A percentile compares a stretch with the other conserved stretches of the same genome.
These are phyloP conservation scores for Aradophagus sp. DNA, from an alignment of 1,140 invertebrate species.

Conservation along the genomic window DNA sequence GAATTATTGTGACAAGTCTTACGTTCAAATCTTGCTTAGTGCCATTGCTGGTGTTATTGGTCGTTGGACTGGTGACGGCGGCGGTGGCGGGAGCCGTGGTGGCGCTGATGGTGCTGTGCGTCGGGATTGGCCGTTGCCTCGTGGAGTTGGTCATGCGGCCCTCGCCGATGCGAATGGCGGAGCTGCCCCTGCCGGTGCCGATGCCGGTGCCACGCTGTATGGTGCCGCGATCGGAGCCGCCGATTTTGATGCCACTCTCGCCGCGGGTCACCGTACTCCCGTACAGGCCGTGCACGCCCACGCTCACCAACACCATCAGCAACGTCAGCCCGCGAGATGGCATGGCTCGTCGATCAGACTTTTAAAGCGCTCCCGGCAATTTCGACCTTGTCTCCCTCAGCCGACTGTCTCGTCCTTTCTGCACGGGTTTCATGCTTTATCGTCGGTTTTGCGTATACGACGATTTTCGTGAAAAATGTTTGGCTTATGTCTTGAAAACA, in stretches of 20 bases:
- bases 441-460: too few relatives aligned
- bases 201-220: slow-evolving; percentile 40
- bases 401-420: too few relatives aligned
- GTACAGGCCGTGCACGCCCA: slow-evolving; percentile 33
- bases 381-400: slow-evolving; percentile 15
- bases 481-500: too few relatives aligned
- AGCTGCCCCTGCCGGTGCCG: slow-evolving; percentile 59
- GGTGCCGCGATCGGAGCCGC: slow-evolving; percentile 60
- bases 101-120: slow-evolving; percentile 60
- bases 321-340: slow-evolving; percentile 21
- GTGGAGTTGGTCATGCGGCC: slow-evolving; percentile 65
- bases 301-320: slow-evolving; percentile 25
- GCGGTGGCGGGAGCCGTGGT: slow-evolving; percentile 35
- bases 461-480: too few relatives aligned
- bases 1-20: slow-evolving; percentile 19
- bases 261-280: slow-evolving; percentile 62
- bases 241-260: slow-evolving; percentile 69
- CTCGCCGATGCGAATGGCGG: slow-evolving; percentile 67
- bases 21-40: slow-evolving; percentile 53
- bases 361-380: slow-evolving; percentile 17
- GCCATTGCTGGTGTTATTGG: slow-evolving; percentile 36
- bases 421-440: too few relatives aligned
- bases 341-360: slow-evolving; percentile 25
- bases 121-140: slow-evolving; percentile 60
- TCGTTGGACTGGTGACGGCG: slow-evolving; percentile 34